Base-by-base conservation (phyloP, 1,140 invertebrate genomes). In the Diorhabda carinulata region DNA sequence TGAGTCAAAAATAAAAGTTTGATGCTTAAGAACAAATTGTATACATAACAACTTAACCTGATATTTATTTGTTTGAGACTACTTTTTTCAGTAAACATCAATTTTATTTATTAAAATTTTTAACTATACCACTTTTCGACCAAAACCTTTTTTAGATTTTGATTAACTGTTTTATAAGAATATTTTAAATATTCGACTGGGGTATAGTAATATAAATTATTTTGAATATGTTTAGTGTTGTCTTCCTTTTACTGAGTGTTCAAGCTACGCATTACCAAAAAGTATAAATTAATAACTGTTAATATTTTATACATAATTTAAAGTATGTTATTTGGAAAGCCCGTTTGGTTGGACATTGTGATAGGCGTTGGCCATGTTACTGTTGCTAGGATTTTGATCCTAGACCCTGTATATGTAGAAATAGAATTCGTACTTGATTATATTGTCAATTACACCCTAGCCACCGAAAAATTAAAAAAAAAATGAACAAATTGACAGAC, bases 221-320 rank as follows among this genome's bases (percentile, higher is more conserved):
- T 77, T 77, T 76, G 71, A 67, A 78, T 75, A 74, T 79, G 77
- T 79, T 77, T 79, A 76, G 79, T 79, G 77, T 80, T 77, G 79
- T 80, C 79, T 80, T 80, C 79, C 79, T 78, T 52, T 78, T 78
- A 70, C 73, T 78, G 77, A 79, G 76, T 78, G 75, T 79, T 80
- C 76, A 79, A 73, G 78, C 79, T 80, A 77, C 78, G 77, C 78
- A 80, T 79, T 78, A 80, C 77, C 77, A 79, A 79, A 78, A 74
- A 68, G 69, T 69, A 75, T 67, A 70, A 77, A 79, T 79, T 81
- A 79, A 77, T 80, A 80, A 80, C 80, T 81, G 80, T 81, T 81
- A 81, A 81, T 81, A 81, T 81, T 81, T 81, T 81, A 81, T 81
- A 81, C 78, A 81, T 81, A 81, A 81, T 81, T 81, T 81, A 81